These are phyloP conservation scores for Microplitis demolitor DNA, from an alignment of 1,140 invertebrate genomes.

Conservation along the genomic window DNA sequence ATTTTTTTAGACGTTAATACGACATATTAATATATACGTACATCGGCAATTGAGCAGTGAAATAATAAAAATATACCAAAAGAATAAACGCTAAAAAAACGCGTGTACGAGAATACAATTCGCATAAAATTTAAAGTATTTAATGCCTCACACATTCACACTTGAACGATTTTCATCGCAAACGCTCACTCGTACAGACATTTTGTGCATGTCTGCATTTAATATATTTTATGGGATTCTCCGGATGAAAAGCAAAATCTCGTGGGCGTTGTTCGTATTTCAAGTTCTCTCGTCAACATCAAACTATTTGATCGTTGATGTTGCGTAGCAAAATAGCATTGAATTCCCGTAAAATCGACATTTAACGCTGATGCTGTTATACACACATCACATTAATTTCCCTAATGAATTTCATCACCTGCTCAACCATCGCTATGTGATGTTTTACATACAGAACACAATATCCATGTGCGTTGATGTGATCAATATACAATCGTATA, in stretches of 20 bases:
- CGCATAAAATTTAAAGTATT: conserved; percentile 28
- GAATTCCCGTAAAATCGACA: conserved; percentile 10
- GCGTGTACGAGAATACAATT: neutral
- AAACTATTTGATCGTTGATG: neutral
- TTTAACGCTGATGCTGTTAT: conserved; percentile 33
- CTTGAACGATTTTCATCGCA: conserved; percentile 15
- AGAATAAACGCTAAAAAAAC: neutral
- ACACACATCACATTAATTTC: conserved; percentile 32
- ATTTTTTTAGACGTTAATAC: too few relatives aligned
- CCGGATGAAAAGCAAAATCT: conserved; percentile 25
- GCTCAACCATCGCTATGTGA: conserved; percentile 42
- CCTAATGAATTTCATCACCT: conserved; percentile 11
- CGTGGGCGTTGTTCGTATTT: neutral
- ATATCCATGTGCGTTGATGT: neutral
- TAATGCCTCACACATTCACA: conserved; percentile 16
- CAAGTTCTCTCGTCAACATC: neutral
- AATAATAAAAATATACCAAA: neutral
- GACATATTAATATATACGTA: too few relatives aligned
- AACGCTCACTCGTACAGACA: neutral
- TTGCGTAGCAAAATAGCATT: neutral
- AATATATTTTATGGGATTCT: conserved; percentile 36
- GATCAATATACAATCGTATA: too few relatives aligned
- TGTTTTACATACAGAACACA: conserved; percentile 29
- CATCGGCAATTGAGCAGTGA: too few relatives aligned
- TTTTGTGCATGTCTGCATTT: conserved; percentile 29